Conservation (phyloP, 2,888 invertebrate genomes). For the Caenorhabditis uteleia region DNA sequence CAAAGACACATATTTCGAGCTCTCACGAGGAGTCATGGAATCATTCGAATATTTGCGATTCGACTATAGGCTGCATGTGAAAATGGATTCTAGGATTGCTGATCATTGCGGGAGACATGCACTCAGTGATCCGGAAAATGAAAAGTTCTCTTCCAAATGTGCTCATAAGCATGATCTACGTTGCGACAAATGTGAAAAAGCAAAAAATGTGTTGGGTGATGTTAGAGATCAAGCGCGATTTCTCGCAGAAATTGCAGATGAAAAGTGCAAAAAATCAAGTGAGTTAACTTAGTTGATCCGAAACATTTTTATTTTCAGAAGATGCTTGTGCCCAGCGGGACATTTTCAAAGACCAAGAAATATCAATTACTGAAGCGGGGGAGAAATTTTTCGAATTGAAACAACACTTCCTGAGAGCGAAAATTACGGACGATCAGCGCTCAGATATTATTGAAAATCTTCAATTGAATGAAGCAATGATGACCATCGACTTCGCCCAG, state of each 20-base stretch:
- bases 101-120: conserved; percentile 23
- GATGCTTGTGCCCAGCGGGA: background rate
- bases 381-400: conserved; percentile 4
- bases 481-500: conserved; percentile 20
- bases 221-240: background rate
- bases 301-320: background rate
- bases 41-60: conserved; percentile 10
- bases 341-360: background rate
- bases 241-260: background rate
- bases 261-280: background rate
- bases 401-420: conserved; percentile 4
- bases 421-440: conserved; percentile 2
- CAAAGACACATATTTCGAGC: too few species aligned
- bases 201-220: conserved; percentile 1
- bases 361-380: background rate
- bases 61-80: conserved; percentile 18
- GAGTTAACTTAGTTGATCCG: background rate
- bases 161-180: conserved; percentile 15
- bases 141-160: background rate
- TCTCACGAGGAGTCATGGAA: too few species aligned
- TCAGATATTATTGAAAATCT: conserved; percentile 1
- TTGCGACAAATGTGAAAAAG: conserved; percentile 14
- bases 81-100: conserved; percentile 6
- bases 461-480: conserved; percentile 2
- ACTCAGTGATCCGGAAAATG: conserved; percentile 9